Evolutionary conservation across 1,140 invertebrate species (phyloP), one percentile per base, ranked within the genome.

Genomic region (Drosophila pseudoobscura): DNA sequence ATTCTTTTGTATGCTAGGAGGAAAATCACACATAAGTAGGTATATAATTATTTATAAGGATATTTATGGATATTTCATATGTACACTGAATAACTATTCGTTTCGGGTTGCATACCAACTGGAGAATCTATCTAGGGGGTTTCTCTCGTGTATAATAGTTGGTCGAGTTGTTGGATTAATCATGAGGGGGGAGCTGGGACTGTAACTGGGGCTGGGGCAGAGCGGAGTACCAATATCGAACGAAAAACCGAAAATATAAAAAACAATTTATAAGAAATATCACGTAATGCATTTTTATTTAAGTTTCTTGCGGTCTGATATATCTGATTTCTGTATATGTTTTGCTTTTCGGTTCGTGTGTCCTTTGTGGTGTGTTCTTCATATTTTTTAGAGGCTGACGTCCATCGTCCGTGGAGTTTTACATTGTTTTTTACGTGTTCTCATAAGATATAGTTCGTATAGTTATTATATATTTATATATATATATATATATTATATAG

Each of bases 241-340:
- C n/a, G n/a, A 49, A 49, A 50, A 11, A 22, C n/a, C 54, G 45
- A 49, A 52, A 61, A 51, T 74, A 69, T 17, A 56, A 78, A 84
- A 84, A 82, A 82, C 78, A 79, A 84, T 69, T 65, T 82, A 75
- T 82, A 87, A 87, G 82, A 85, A 87, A 85, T 85, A 85, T 85
- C 82, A 85, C 82, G 82, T 85, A 85, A 87, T 85, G 74, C 69
- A 87, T 80, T 88, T 82, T 87, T 80, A 78, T 87, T 87, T 68
- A 82, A 82, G 41, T 71, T 77, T 87, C 66, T 49, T 65, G 63
- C 49, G 56, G 62, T 82, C 24, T 46, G 59, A 87, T 44, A 85
- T 45, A 56, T 55, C 60, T 46, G 80, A 46, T 56, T 72, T 76
- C 35, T 39, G 5, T 35, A 31, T 35, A 13, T 31, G 35, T 3